These are phyloP conservation scores for Tyria jacobaeae DNA, from an alignment of 2,888 invertebrate genomes.

Conservation along the genomic window DNA sequence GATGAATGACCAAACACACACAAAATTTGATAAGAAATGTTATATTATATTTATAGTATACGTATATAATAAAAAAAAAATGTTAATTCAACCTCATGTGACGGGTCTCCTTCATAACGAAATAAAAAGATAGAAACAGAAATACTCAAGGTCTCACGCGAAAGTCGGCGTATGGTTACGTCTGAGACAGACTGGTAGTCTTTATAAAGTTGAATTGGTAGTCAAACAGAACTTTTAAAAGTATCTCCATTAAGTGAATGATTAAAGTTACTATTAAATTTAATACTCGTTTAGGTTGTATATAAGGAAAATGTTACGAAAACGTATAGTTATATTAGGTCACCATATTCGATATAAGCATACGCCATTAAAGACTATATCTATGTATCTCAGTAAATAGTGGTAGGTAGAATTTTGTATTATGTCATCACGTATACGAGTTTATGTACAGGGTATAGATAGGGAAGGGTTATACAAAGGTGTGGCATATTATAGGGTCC, in stretches of 20 bases:
- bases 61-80: too few species aligned
- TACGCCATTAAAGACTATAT: neutral
- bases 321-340: neutral
- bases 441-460: too few species aligned
- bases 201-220: too few species aligned
- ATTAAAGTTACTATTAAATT: neutral
- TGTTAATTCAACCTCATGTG: neutral
- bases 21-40: too few species aligned
- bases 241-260: neutral
- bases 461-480: too few species aligned
- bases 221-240: neutral
- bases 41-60: too few species aligned
- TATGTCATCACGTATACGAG: too few species aligned
- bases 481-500: too few species aligned
- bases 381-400: neutral
- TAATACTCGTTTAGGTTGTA: neutral
- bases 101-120: neutral
- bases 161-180: slow-evolving; percentile 1
- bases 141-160: neutral
- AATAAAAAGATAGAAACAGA: neutral
- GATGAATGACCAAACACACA: too few species aligned
- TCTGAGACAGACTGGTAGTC: neutral
- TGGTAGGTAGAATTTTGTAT: too few species aligned
- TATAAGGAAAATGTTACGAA: neutral
- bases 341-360: neutral